Percentiles rank a stretch among this genome's conserved stretches.
Conservation (phyloP, 2,888 invertebrate genomes). For the Heterodera filipjevi region DNA sequence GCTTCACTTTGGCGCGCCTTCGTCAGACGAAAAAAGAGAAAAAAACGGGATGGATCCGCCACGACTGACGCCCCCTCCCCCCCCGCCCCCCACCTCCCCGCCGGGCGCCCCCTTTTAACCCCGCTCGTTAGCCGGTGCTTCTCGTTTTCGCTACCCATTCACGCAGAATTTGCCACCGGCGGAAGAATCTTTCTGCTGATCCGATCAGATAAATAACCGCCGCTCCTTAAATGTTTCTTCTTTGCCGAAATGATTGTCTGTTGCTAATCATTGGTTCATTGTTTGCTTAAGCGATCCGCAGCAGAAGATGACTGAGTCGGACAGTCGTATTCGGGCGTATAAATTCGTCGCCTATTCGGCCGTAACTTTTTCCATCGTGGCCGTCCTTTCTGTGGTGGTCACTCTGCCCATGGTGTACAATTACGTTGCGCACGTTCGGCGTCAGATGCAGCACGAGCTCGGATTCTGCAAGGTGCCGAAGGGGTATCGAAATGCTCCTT, state of each 20-base stretch:
- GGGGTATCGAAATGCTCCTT: background rate
- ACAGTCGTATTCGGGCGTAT: constrained; percentile 65
- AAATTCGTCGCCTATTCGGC: constrained; percentile 65
- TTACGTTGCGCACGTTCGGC: constrained; percentile 62
- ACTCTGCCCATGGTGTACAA: constrained; percentile 65
- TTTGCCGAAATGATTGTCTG: background rate
- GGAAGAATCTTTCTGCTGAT: background rate
- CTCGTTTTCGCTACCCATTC: constrained; percentile 1
- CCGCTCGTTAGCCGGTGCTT: background rate
- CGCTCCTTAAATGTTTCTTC: background rate
- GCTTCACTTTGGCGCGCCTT: background rate
- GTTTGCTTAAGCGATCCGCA: background rate
- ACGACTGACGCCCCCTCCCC: background rate
- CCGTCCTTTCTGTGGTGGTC: constrained; percentile 64
- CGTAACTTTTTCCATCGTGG: constrained; percentile 64
- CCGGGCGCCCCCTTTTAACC: background rate
- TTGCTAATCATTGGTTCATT: background rate
- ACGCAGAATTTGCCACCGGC: background rate
- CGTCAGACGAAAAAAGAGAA: background rate
- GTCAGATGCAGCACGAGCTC: constrained; percentile 65
- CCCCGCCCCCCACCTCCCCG: background rate
- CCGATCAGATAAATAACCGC: background rate
- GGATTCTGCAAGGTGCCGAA: constrained; percentile 62
- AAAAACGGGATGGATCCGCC: constrained; percentile 4
- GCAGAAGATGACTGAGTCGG: constrained; percentile 32